phyloP scores from a whole-genome alignment of 2,797 vertebrate species.

The Phataginus tricuspis region DNA sequence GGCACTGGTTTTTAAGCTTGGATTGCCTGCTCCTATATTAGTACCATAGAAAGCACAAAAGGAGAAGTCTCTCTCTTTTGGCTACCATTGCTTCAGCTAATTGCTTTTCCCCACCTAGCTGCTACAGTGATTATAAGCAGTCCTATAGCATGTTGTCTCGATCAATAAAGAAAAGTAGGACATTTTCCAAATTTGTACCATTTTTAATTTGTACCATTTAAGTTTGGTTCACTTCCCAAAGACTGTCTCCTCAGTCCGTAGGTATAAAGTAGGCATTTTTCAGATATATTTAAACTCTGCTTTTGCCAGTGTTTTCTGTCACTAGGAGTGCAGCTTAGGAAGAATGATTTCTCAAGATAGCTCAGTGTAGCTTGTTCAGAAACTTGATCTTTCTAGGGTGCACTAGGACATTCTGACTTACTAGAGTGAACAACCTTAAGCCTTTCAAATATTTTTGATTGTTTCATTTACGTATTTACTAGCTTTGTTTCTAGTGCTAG shows the following conservation, averaged over 20 bases:
- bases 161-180: neutral
- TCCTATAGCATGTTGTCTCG: neutral
- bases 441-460: neutral
- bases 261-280: neutral
- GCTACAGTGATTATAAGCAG: neutral
- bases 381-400: neutral
- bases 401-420: neutral
- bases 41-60: neutral
- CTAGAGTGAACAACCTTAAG: neutral
- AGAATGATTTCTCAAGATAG: neutral
- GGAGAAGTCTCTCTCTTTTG: neutral
- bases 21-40: neutral
- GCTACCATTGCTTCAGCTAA: neutral
- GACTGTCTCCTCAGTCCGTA: neutral
- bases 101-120: neutral
- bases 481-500: neutral
- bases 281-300: neutral
- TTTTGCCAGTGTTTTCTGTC: neutral
- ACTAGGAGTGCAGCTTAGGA: neutral
- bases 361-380: neutral
- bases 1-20: neutral
- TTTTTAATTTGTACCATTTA: neutral
- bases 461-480: neutral
- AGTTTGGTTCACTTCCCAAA: neutral
- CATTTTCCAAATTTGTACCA: neutral